Evolutionary conservation across 2,888 invertebrate species (phyloP).

Genomic region (Hipparchia sbordonii): DNA sequence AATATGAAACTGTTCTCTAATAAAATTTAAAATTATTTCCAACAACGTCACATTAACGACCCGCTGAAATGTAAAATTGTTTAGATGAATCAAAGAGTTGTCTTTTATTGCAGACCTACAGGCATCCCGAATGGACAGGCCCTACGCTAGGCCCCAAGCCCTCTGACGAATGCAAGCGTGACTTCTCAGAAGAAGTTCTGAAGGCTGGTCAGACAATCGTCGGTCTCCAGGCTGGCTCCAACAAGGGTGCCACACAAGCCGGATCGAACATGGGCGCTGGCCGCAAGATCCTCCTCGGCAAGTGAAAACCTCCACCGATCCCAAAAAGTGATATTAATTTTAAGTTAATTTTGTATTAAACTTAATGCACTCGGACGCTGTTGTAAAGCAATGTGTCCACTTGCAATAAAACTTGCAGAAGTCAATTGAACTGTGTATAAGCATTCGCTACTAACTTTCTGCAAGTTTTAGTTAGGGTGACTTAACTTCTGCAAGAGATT

Average conservation of each 20-base stretch:
- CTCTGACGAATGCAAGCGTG: conserved; percentile 95
- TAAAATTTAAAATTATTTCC: neutral
- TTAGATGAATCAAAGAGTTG: neutral
- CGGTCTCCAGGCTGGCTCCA: conserved; percentile 97
- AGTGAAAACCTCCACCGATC: conserved; percentile 81
- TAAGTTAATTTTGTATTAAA: conserved; percentile 77
- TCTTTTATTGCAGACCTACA: conserved; percentile 86
- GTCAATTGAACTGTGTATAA: no score
- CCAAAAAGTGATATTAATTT: conserved; percentile 76
- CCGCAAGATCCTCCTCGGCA: conserved; percentile 95
- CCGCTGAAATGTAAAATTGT: neutral
- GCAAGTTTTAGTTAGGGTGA: no score
- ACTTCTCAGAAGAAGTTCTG: conserved; percentile 96
- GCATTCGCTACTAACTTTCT: no score
- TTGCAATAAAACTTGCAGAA: no score
- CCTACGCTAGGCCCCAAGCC: conserved; percentile 97
- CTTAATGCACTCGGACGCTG: conserved; percentile 67
- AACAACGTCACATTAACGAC: neutral
- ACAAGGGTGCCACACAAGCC: conserved; percentile 97
- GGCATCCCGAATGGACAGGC: conserved; percentile 92
- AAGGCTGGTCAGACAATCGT: conserved; percentile 94
- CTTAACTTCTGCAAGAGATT: no score
- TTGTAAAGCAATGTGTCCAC: conserved; percentile 42
- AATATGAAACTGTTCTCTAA: no score
- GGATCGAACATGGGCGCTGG: conserved; percentile 95